Conservation (phyloP, 2,113 vertebrate genomes). For the Pterophyllum scalare region DNA sequence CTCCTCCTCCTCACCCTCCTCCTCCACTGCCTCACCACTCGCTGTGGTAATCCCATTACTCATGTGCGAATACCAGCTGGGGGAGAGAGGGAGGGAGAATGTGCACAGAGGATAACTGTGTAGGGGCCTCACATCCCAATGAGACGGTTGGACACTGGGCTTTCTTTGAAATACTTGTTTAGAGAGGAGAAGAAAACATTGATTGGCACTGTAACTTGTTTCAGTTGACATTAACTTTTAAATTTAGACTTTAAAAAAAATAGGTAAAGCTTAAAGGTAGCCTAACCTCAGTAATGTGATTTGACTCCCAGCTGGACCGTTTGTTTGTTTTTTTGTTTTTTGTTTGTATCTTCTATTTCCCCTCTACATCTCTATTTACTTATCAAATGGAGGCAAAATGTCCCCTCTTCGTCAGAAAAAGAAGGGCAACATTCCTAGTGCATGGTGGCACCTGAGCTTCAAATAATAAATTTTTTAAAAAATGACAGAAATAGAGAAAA, state of each 20-base stretch:
- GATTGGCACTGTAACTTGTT: slow-evolving; percentile 32
- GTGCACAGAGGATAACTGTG: slow-evolving; percentile 69
- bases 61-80: slow-evolving; percentile 85
- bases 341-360: neutral
- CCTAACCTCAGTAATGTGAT: neutral
- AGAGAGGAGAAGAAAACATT: slow-evolving; percentile 13
- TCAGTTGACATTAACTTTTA: slow-evolving; percentile 41
- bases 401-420: neutral
- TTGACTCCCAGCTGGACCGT: neutral
- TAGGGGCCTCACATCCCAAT: slow-evolving; percentile 43
- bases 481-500: neutral
- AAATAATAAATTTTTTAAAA: too few relatives aligned
- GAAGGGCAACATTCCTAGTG: too few relatives aligned
- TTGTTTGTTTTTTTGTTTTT: slow-evolving; percentile 5
- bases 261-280: neutral
- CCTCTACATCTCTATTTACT: too few relatives aligned
- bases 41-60: slow-evolving; percentile 85
- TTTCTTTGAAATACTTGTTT: slow-evolving; percentile 7
- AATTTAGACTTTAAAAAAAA: neutral
- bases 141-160: slow-evolving; percentile 31
- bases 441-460: too few relatives aligned
- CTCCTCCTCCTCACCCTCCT: slow-evolving; percentile 1
- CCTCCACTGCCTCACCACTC: slow-evolving; percentile 63
- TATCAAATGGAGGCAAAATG: neutral
- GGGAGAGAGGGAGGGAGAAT: slow-evolving; percentile 57